Conservation (phyloP, 2,888 invertebrate species). For the Pseudococcus jackbeardsleyi region DNA sequence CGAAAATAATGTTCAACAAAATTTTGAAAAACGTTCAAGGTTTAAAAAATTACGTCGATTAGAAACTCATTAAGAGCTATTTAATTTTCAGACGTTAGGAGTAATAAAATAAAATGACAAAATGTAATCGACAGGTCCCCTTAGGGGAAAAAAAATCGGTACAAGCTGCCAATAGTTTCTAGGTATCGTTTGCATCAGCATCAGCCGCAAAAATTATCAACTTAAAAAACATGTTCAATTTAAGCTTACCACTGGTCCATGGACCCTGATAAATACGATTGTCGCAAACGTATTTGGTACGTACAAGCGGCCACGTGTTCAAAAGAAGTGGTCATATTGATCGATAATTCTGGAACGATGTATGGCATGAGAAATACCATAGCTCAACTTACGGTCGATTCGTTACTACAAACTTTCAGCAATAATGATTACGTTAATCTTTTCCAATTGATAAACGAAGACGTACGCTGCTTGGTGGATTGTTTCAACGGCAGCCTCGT, state of each 20-base stretch:
- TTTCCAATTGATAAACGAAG: constrained; percentile 77
- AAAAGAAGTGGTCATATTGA: constrained; percentile 94
- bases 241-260: constrained; percentile 66
- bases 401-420: constrained; percentile 92
- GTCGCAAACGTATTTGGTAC: constrained; percentile 93
- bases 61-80: too few species aligned
- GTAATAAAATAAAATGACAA: too few species aligned
- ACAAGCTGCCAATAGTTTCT: too few species aligned
- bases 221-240: not conserved
- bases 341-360: constrained; percentile 98
- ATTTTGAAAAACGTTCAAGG: too few species aligned
- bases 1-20: too few species aligned
- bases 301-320: constrained; percentile 98
- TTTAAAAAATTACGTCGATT: too few species aligned
- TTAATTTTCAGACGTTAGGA: too few species aligned
- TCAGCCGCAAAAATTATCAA: too few species aligned
- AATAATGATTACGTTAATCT: constrained; percentile 99
- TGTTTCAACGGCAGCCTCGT: constrained; percentile 89
- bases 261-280: constrained; percentile 75
- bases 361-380: constrained; percentile 82
- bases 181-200: too few species aligned
- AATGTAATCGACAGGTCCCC: too few species aligned
- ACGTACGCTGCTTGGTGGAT: constrained; percentile 80
- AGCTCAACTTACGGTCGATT: constrained; percentile 87
- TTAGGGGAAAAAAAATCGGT: too few species aligned